A percentile compares a stretch with the other conserved stretches of the same genome.
These are phyloP conservation scores for Euclidia mi DNA, from an alignment of 2,888 invertebrate species.

Conservation along the genomic window DNA sequence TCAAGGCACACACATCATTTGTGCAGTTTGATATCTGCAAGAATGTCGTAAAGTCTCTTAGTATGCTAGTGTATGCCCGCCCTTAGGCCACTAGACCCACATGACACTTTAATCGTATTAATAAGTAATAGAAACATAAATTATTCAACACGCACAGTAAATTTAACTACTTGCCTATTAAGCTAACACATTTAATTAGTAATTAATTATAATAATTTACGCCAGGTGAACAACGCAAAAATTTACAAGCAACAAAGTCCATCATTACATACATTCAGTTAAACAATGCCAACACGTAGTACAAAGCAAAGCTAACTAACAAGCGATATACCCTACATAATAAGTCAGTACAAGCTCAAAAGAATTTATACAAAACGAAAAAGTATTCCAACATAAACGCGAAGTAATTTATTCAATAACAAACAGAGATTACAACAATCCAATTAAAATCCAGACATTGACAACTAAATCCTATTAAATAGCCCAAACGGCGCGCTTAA, in stretches of 20 bases:
- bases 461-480: conserved; percentile 88
- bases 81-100: too few relatives aligned
- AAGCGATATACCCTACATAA: background rate
- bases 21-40: too few relatives aligned
- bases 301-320: background rate
- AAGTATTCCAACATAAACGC: conserved; percentile 32
- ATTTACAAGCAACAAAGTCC: conserved; percentile 16
- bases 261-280: background rate
- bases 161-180: conserved; percentile 7
- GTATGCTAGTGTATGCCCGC: too few relatives aligned
- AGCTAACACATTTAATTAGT: conserved; percentile 27
- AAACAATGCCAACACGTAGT: conserved; percentile 5
- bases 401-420: conserved; percentile 65
- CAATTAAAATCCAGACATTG: conserved; percentile 85
- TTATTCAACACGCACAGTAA: conserved; percentile 29
- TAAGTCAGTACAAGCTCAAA: conserved; percentile 21
- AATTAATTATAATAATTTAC: conserved; percentile 25
- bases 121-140: conserved; percentile 32
- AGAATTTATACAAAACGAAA: conserved; percentile 44
- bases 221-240: conserved; percentile 12
- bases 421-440: conserved; percentile 82
- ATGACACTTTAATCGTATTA: too few relatives aligned
- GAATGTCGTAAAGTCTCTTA: too few relatives aligned
- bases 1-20: too few relatives aligned
- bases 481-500: conserved; percentile 79